phyloP scores from a whole-genome alignment of 92 coral and sea anemone genomes.

The Ricordea florida region DNA sequence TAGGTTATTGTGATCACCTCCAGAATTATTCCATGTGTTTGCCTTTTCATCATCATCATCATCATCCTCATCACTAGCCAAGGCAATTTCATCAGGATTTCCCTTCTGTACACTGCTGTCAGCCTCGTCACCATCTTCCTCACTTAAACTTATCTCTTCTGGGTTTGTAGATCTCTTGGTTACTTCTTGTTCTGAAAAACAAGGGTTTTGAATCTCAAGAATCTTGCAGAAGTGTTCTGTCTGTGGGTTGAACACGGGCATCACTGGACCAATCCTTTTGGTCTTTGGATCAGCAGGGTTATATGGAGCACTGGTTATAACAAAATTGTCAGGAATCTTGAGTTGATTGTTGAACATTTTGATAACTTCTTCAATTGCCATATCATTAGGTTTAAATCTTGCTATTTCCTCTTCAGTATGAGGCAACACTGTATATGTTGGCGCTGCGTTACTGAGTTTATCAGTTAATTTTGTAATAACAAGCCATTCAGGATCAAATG shows the following conservation, averaged over 20 bases:
- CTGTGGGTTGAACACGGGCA: constrained; percentile 71
- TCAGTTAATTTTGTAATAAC: constrained; percentile 79
- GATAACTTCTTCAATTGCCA: constrained; percentile 49
- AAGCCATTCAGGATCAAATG: constrained; percentile 94
- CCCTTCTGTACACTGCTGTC: not conserved
- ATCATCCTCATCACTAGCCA: constrained; percentile 32
- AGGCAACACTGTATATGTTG: constrained; percentile 66
- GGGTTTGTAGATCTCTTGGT: constrained; percentile 65
- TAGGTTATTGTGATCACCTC: not conserved
- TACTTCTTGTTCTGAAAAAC: constrained; percentile 29
- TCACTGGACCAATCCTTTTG: constrained; percentile 14
- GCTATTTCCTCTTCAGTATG: constrained; percentile 40
- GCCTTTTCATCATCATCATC: constrained; percentile 1
- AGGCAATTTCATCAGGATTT: constrained; percentile 68
- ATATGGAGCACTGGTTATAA: constrained; percentile 66
- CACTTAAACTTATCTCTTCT: constrained; percentile 82
- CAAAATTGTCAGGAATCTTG: constrained; percentile 78
- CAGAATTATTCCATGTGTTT: not conserved
- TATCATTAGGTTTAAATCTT: constrained; percentile 64
- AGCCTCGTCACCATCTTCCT: constrained; percentile 59
- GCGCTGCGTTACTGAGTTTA: constrained; percentile 60
- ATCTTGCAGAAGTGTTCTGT: constrained; percentile 71
- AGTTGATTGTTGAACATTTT: constrained; percentile 59
- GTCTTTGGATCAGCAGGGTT: constrained; percentile 67
- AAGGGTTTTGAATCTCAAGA: constrained; percentile 82